Conservation (phyloP, 2,113 vertebrate genomes). For the Heliornis fulica region DNA sequence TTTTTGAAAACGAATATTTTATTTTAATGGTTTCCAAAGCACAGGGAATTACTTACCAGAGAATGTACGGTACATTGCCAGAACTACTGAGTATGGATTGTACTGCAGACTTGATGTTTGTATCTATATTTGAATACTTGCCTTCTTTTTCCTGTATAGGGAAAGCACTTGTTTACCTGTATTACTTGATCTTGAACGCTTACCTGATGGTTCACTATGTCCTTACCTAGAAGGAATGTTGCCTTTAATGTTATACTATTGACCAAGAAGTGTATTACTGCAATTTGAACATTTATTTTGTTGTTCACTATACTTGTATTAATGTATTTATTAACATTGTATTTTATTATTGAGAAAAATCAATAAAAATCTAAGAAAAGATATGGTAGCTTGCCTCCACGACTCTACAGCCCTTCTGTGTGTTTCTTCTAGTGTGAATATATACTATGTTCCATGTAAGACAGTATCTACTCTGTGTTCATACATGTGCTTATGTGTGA, state of each 20-base stretch:
- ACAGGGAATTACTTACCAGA: slow-evolving; percentile 61
- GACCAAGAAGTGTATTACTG: slow-evolving; percentile 74
- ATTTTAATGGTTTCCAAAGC: slow-evolving; percentile 56
- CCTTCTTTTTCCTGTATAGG: slow-evolving; percentile 79
- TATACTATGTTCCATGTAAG: neutral
- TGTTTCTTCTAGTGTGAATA: slow-evolving; percentile 66
- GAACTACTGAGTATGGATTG: slow-evolving; percentile 67
- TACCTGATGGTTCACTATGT: slow-evolving; percentile 73
- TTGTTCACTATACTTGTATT: slow-evolving; percentile 77
- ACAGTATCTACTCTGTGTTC: slow-evolving; percentile 3
- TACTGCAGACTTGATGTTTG: slow-evolving; percentile 71
- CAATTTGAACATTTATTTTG: slow-evolving; percentile 74
- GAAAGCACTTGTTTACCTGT: slow-evolving; percentile 76
- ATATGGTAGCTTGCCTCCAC: slow-evolving; percentile 73
- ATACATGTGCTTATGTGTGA: slow-evolving; percentile 25
- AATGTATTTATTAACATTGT: slow-evolving; percentile 80
- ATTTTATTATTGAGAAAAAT: slow-evolving; percentile 80
- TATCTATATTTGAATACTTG: slow-evolving; percentile 77
- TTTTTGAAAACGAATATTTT: neutral
- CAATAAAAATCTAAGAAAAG: slow-evolving; percentile 79
- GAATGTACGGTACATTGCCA: slow-evolving; percentile 65
- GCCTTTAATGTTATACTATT: slow-evolving; percentile 75
- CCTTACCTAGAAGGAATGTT: slow-evolving; percentile 73
- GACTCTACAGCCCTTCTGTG: slow-evolving; percentile 70
- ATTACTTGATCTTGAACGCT: slow-evolving; percentile 79